phyloP scores from a whole-genome alignment of 2,888 invertebrate species.

The Sialis fuliginosa region DNA sequence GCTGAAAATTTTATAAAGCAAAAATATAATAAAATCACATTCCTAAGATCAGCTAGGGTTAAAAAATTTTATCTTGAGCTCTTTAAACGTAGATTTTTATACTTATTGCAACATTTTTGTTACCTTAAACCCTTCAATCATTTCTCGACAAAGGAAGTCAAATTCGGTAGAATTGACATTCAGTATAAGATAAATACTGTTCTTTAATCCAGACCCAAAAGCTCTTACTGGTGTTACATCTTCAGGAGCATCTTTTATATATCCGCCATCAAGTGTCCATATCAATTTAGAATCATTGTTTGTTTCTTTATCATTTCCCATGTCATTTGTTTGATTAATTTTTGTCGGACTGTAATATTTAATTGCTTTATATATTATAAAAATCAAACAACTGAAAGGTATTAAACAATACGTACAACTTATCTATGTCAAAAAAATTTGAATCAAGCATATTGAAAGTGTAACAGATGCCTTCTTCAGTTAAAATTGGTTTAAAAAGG shows the following conservation, averaged over 20 bases:
- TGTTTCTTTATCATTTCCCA: too few species aligned
- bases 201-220: not conserved
- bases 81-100: too few species aligned
- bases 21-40: too few species aligned
- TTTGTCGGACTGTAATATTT: too few species aligned
- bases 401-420: not conserved
- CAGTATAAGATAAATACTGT: slow-evolving; percentile 8
- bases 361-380: too few species aligned
- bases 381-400: too few species aligned
- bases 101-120: too few species aligned
- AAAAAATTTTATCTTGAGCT: too few species aligned
- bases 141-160: slow-evolving; percentile 14
- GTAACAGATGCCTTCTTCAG: slow-evolving; percentile 16
- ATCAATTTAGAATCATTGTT: too few species aligned
- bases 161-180: slow-evolving; percentile 1
- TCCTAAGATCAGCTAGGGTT: too few species aligned
- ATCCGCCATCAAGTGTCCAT: slow-evolving; percentile 7
- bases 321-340: too few species aligned
- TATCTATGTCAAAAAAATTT: not conserved
- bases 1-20: too few species aligned
- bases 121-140: slow-evolving; percentile 15
- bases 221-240: not conserved
- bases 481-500: slow-evolving; percentile 26
- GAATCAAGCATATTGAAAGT: slow-evolving; percentile 10
- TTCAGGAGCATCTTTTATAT: not conserved